These are phyloP conservation scores for Asobara japonica DNA, from an alignment of 1,140 invertebrate genomes.

Conservation along the genomic window DNA sequence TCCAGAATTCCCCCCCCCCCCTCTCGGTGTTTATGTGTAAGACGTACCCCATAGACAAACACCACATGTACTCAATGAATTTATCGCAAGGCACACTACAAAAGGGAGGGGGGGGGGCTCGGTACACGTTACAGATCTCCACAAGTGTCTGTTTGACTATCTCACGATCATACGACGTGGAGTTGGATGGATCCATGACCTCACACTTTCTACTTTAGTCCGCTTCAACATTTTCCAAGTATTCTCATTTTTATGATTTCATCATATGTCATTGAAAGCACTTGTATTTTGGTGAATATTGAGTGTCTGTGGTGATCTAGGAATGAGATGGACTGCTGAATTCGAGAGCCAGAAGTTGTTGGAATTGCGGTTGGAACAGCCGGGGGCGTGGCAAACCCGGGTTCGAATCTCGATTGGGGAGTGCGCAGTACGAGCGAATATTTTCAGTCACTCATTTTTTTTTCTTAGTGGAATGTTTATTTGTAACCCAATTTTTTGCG, in stretches of 20 bases:
- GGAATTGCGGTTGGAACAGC: no score
- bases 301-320: no score
- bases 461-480: no score
- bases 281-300: no score
- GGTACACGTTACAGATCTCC: conserved; percentile 55
- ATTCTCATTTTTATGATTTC: not conserved
- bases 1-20: not conserved
- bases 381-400: no score
- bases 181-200: conserved; percentile 11
- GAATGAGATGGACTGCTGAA: no score
- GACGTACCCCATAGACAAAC: not conserved
- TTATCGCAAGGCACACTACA: not conserved
- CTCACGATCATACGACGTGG: conserved; percentile 52
- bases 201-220: conserved; percentile 10
- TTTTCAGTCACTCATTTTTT: no score
- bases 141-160: conserved; percentile 53
- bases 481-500: no score
- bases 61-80: conserved; percentile 8
- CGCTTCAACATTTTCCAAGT: not conserved
- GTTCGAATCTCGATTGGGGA: no score
- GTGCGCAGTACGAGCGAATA: no score
- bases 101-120: not conserved
- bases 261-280: not conserved
- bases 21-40: not conserved
- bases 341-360: no score